Conservation (phyloP, 2,888 invertebrate genomes). For the Agriopis leucophaearia region DNA sequence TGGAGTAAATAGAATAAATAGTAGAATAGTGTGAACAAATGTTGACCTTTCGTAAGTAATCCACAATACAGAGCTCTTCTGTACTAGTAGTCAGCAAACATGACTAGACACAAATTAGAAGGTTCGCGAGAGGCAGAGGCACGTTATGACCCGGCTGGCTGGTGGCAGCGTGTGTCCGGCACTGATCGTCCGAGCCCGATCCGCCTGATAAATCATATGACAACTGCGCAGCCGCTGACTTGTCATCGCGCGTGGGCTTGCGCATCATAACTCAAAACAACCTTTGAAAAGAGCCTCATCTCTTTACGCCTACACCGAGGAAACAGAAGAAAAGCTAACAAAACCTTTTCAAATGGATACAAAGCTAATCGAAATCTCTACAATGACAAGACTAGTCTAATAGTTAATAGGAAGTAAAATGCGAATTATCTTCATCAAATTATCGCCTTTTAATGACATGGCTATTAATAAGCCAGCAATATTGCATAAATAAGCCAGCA, state of each 20-base stretch:
- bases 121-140: slow-evolving; percentile 11
- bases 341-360: slow-evolving; percentile 28
- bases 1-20: no score
- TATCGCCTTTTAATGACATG: slow-evolving; percentile 38
- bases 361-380: slow-evolving; percentile 27
- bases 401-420: slow-evolving; percentile 9
- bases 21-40: background rate
- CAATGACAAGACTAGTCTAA: slow-evolving; percentile 19
- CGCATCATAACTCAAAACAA: slow-evolving; percentile 70
- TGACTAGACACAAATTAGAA: slow-evolving; percentile 17
- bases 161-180: slow-evolving; percentile 75
- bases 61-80: background rate
- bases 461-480: slow-evolving; percentile 25
- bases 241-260: slow-evolving; percentile 76
- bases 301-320: slow-evolving; percentile 50
- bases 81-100: slow-evolving; percentile 8
- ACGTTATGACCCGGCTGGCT: slow-evolving; percentile 53
- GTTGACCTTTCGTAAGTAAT: slow-evolving; percentile 5
- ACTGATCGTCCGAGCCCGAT: slow-evolving; percentile 74
- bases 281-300: slow-evolving; percentile 67
- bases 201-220: slow-evolving; percentile 81
- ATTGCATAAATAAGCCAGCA: slow-evolving; percentile 15
- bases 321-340: slow-evolving; percentile 45
- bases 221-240: slow-evolving; percentile 82
- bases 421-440: slow-evolving; percentile 32